Percentiles rank a stretch among this genome's conserved stretches.
Conservation (phyloP, 1,140 invertebrate genomes). For the Diachasma alloeum region DNA sequence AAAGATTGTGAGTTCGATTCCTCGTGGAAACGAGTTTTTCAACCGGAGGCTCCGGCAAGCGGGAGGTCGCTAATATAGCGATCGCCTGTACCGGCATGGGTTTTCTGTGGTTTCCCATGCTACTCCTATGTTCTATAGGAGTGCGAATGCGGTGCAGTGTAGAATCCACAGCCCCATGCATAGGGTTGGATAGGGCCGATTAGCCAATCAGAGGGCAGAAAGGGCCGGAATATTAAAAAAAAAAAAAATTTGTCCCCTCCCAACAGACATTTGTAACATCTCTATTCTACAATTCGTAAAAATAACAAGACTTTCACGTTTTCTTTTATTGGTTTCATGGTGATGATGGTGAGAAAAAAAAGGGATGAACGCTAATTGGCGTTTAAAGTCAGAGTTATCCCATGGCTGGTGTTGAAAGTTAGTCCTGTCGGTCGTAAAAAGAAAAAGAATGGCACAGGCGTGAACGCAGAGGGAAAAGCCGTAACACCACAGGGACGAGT, state of each 20-base stretch:
- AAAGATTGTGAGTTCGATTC: no score
- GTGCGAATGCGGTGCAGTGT: no score
- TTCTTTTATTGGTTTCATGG: background rate
- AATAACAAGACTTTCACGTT: background rate
- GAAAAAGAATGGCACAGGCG: background rate
- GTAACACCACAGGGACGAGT: conserved; percentile 8
- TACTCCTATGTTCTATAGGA: no score
- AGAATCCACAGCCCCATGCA: no score
- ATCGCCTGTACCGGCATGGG: no score
- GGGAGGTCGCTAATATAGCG: no score
- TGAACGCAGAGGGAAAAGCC: background rate
- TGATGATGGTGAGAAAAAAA: background rate
- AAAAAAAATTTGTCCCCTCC: background rate
- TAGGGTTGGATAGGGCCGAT: no score
- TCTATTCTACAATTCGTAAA: background rate
- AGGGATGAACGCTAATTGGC: background rate
- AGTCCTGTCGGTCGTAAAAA: conserved; percentile 1
- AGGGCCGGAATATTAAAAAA: no score
- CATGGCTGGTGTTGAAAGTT: background rate
- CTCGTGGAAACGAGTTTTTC: no score
- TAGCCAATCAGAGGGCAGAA: no score
- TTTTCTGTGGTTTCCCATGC: no score
- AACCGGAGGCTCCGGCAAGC: no score
- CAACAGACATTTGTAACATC: background rate
- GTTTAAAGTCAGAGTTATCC: background rate